Conservation (phyloP, 2,888 invertebrate species). For the Miltochrista miniata region DNA sequence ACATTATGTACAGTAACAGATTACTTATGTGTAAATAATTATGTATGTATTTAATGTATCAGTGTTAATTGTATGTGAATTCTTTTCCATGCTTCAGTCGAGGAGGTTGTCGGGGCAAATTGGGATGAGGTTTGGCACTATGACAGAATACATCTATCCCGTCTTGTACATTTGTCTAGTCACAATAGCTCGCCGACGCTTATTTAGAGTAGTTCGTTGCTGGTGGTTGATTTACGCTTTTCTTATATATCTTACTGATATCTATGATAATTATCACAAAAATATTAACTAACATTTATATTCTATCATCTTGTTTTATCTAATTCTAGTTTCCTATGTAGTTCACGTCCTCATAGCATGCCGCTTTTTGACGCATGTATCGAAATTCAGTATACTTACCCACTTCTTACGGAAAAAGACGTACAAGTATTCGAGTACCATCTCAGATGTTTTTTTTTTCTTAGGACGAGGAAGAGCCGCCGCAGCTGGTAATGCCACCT, state of each 20-base stretch:
- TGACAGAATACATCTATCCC: slow-evolving; percentile 42
- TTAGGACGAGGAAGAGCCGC: slow-evolving; percentile 46
- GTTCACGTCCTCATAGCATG: slow-evolving; percentile 39
- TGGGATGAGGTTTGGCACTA: slow-evolving; percentile 75
- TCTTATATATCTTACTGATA: background rate
- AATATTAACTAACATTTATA: background rate
- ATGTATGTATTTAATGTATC: slow-evolving; percentile 2
- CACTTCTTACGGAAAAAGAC: background rate
- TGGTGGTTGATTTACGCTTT: slow-evolving; percentile 37
- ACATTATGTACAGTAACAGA: background rate
- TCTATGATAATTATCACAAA: background rate
- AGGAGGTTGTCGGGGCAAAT: slow-evolving; percentile 71
- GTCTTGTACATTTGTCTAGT: slow-evolving; percentile 32
- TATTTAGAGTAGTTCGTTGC: slow-evolving; percentile 51
- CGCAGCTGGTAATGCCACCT: slow-evolving; percentile 12
- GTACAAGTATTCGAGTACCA: background rate
- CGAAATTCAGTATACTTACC: slow-evolving; percentile 15
- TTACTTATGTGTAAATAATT: background rate
- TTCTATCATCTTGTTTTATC: background rate
- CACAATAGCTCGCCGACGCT: slow-evolving; percentile 46
- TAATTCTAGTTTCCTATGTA: slow-evolving; percentile 10
- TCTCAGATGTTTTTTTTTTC: background rate
- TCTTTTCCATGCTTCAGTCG: slow-evolving; percentile 79
- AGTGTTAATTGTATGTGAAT: slow-evolving; percentile 33
- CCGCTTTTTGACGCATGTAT: slow-evolving; percentile 33